A percentile compares a stretch with the other conserved stretches of the same genome.
phyloP scores from a whole-genome alignment of 2,113 vertebrate species.

The Leucopsar rothschildi region DNA sequence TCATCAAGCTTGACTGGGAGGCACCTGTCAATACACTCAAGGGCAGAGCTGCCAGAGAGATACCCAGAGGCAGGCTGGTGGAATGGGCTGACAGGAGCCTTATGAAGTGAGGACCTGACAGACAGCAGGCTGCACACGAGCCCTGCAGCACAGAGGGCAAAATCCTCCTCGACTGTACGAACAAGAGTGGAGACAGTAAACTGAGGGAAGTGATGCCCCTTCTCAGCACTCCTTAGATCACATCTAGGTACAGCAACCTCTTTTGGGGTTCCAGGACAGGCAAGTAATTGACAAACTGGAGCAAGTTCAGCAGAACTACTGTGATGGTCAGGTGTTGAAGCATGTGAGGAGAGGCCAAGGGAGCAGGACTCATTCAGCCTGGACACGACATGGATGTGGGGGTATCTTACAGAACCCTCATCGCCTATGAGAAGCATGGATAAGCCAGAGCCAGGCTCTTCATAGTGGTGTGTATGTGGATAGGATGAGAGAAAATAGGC shows the following conservation, averaged over 20 bases:
- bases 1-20: background rate
- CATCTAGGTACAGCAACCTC: background rate
- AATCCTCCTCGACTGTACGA: background rate
- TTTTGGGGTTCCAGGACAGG: background rate
- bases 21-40: background rate
- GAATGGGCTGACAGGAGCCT: background rate
- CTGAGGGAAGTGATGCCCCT: background rate
- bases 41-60: background rate
- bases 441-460: background rate
- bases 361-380: background rate
- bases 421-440: background rate
- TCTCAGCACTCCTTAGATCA: background rate
- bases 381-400: background rate
- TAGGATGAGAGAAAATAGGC: background rate
- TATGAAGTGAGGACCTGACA: background rate
- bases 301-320: background rate
- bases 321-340: background rate
- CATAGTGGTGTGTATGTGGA: background rate
- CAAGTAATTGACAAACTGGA: background rate
- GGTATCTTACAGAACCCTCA: background rate
- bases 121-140: background rate
- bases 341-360: background rate
- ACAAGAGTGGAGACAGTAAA: background rate
- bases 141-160: background rate
- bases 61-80: background rate